Evolutionary conservation across 2,797 vertebrate genomes (phyloP).

Genomic region (Microctenopoma stevenorrisi): DNA sequence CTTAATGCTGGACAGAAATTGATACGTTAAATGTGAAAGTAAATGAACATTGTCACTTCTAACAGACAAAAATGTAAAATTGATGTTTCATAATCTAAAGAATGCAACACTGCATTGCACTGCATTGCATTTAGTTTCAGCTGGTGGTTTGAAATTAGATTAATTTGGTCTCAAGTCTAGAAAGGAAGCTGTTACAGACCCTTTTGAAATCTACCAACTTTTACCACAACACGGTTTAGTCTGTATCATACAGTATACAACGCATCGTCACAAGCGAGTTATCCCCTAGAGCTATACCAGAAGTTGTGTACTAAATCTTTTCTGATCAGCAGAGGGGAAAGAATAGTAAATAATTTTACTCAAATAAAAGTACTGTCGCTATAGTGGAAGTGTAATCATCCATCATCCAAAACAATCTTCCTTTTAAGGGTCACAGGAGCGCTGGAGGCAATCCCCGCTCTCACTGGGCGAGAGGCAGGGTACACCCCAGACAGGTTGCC

Average conservation of each 20-base stretch:
- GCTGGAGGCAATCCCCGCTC: no score
- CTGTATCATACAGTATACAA: background rate
- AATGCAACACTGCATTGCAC: background rate
- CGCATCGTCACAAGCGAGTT: slow-evolving; percentile 26
- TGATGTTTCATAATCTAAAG: background rate
- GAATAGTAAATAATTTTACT: no score
- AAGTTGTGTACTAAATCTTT: slow-evolving; percentile 35
- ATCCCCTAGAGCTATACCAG: slow-evolving; percentile 27
- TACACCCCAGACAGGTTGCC: no score
- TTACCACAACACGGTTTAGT: background rate
- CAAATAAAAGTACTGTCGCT: no score
- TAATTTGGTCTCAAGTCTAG: background rate
- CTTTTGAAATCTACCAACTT: slow-evolving; percentile 8
- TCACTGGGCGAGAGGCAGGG: no score
- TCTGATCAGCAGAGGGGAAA: no score
- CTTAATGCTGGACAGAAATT: background rate
- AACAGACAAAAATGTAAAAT: background rate
- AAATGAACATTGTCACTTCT: background rate
- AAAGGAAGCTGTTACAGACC: background rate
- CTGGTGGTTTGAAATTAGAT: background rate
- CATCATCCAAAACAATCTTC: no score
- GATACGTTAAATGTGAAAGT: background rate
- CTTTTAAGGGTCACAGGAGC: no score
- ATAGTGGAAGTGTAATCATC: no score
- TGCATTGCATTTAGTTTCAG: background rate